Evolutionary conservation across 2,888 invertebrate genomes (phyloP), one percentile per base, ranked within the genome.

Genomic region (Mermis nigrescens): DNA sequence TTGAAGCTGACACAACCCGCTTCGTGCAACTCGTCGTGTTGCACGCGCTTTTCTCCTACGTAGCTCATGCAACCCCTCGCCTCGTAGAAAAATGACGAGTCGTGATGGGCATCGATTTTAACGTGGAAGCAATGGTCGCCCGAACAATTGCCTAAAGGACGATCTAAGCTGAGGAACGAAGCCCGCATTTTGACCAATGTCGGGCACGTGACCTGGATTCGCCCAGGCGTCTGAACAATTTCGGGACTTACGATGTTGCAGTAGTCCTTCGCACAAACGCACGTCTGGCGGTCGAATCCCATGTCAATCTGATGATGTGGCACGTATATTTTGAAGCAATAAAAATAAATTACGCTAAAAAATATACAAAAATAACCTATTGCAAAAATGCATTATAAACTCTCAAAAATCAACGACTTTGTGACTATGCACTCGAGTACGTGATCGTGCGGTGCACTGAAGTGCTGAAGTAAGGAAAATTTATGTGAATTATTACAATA

Each of bases 51-150:
- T 3, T 57, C 46, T n/a, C n/a, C n/a, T 2, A 46, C n/a, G 45
- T 3, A 46, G 4, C 27, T 27, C 46, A 26, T 57, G 12, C 45
- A 57, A 2, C 45, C 46, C n/a, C 24, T 24, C 28, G 29, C 28
- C 2, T 26, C 24, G 27, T 22, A 55, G 31, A 3, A 12, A 12
- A 55, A 31, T 24, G 46, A 2, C 4, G 3, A 26, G 12, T 12
- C 45, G 51, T 48, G n/a, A 31, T 12, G 4, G 15, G 31, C 22
- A 7, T 48, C 51, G 29, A 53, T 31, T 22, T 27, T 3, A n/a
- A 53, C 31, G 31, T 29, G 7, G 54, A 53, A 53, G 24, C 54
- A 53, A 31, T 53, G 54, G 7, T 53, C 54, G 31, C 54, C 54
- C 29, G 7, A 4, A 31, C 54, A 53, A 3, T 53, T 24, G 28